Percentiles rank a stretch among this genome's conserved stretches.
Conservation (phyloP, 1,140 invertebrate species). For the Danaus plexippus region DNA sequence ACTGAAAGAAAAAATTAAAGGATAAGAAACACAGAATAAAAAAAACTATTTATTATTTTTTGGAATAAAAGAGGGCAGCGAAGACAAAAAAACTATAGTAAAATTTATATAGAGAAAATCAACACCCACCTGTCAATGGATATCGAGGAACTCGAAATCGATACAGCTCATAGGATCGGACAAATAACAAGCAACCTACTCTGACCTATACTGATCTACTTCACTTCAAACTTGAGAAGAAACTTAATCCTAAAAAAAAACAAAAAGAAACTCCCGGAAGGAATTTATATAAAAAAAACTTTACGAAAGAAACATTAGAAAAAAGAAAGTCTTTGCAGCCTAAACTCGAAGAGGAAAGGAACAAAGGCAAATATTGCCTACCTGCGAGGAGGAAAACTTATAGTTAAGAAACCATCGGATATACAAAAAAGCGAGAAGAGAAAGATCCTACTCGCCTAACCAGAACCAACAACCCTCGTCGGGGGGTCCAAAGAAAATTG, state of each 20-base stretch:
- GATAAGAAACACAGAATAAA: conserved; percentile 3
- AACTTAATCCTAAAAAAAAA: conserved; percentile 5
- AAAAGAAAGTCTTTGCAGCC: conserved; percentile 6
- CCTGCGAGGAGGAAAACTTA: conserved; percentile 3
- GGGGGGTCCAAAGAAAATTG: not conserved
- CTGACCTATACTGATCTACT: conserved; percentile 8
- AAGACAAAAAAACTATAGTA: conserved; percentile 1
- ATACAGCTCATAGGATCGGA: conserved; percentile 8
- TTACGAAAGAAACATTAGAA: conserved; percentile 10
- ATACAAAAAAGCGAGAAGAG: conserved; percentile 6
- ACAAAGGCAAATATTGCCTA: conserved; percentile 12
- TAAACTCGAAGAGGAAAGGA: conserved; percentile 11
- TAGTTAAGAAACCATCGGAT: conserved; percentile 3
- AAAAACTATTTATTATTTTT: conserved; percentile 6
- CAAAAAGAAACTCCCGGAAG: conserved; percentile 7
- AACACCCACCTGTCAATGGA: conserved; percentile 5
- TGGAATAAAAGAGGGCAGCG: conserved; percentile 7
- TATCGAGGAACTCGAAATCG: conserved; percentile 9
- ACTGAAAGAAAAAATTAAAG: conserved; percentile 10
- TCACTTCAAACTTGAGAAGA: conserved; percentile 7
- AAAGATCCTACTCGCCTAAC: conserved; percentile 9
- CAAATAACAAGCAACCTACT: not conserved
- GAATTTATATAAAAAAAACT: conserved; percentile 11
- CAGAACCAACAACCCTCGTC: not conserved
- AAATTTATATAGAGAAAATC: conserved; percentile 7